phyloP scores from a whole-genome alignment of 1,140 invertebrate species.

The Acromyrmex echinatior region DNA sequence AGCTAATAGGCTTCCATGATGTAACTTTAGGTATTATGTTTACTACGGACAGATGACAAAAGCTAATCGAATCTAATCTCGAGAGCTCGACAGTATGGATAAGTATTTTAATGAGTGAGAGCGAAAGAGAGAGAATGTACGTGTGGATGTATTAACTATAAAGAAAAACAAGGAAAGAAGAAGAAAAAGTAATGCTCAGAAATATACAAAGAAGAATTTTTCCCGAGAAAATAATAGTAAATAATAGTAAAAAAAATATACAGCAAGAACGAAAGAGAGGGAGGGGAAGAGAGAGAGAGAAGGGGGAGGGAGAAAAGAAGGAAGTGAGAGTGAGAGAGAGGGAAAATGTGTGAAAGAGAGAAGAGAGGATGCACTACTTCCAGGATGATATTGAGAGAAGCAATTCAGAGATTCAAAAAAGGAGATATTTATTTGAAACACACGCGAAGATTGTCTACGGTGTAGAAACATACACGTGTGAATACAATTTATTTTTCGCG shows the following conservation, averaged over 20 bases:
- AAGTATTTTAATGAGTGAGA: constrained; percentile 83
- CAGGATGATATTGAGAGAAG: constrained; percentile 67
- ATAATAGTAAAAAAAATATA: constrained; percentile 72
- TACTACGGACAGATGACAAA: constrained; percentile 77
- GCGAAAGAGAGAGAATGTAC: not conserved
- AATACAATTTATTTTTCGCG: constrained; percentile 56
- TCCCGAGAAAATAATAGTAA: constrained; percentile 79
- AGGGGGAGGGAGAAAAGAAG: not conserved
- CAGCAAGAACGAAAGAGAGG: constrained; percentile 30
- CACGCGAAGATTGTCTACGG: constrained; percentile 9
- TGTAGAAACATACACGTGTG: not conserved
- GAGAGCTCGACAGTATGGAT: constrained; percentile 83
- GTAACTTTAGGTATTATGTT: constrained; percentile 84
- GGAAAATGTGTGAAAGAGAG: constrained; percentile 14
- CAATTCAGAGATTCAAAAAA: constrained; percentile 64
- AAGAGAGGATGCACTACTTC: constrained; percentile 59
- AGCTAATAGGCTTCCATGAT: constrained; percentile 86
- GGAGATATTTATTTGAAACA: constrained; percentile 5
- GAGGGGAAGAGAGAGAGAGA: constrained; percentile 22
- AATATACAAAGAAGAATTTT: constrained; percentile 84
- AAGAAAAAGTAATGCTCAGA: constrained; percentile 79
- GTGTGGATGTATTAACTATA: constrained; percentile 79
- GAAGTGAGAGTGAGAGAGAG: constrained; percentile 39
- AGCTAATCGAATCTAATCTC: constrained; percentile 74
- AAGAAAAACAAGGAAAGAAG: constrained; percentile 58